These are phyloP conservation scores for Apolygus lucorum DNA, from an alignment of 1,140 invertebrate species.

Conservation along the genomic window DNA sequence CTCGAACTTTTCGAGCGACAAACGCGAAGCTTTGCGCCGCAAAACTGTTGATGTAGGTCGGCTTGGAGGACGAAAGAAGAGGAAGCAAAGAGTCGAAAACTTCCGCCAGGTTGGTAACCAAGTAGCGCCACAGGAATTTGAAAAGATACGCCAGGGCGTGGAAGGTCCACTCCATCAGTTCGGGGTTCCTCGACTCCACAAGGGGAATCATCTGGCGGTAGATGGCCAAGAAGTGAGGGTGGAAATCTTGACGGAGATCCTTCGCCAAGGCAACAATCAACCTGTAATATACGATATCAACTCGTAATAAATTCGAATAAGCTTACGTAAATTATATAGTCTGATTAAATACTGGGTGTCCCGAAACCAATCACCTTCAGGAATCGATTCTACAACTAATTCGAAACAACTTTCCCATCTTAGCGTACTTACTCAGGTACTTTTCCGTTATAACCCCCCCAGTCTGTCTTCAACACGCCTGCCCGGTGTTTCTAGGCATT, in stretches of 20 bases:
- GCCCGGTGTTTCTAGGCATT: too few relatives aligned
- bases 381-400: too few relatives aligned
- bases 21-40: conserved; percentile 92
- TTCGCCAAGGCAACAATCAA: conserved; percentile 71
- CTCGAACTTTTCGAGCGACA: conserved; percentile 76
- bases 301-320: too few relatives aligned
- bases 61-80: conserved; percentile 57
- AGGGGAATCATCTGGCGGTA: conserved; percentile 59
- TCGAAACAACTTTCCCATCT: too few relatives aligned
- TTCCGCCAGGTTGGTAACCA: conserved; percentile 67
- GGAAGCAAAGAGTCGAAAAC: conserved; percentile 67
- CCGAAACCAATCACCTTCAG: too few relatives aligned
- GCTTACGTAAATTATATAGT: too few relatives aligned
- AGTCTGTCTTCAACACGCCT: too few relatives aligned
- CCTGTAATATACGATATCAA: too few relatives aligned
- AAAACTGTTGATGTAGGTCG: conserved; percentile 79
- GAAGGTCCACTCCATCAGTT: conserved; percentile 74
- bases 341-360: too few relatives aligned
- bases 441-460: too few relatives aligned
- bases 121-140: conserved; percentile 72
- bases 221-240: conserved; percentile 64
- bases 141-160: conserved; percentile 78
- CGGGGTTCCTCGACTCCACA: conserved; percentile 65
- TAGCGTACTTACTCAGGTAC: too few relatives aligned
- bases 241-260: conserved; percentile 81